Evolutionary conservation across 1,140 invertebrate species (phyloP), one percentile per base, ranked within the genome.

Genomic region (Myzus persicae): DNA sequence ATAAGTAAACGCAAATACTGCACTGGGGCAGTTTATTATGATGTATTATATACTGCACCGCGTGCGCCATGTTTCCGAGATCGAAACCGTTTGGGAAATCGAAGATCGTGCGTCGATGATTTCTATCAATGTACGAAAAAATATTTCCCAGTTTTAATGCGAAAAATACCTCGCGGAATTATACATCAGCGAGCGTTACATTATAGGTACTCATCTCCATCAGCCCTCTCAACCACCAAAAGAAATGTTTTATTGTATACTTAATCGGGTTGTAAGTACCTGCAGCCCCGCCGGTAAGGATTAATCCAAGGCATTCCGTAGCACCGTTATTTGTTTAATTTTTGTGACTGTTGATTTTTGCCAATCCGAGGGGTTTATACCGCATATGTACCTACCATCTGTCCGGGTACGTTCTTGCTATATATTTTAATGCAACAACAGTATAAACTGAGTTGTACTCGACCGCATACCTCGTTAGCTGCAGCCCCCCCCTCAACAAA

Each of bases 121-220:
- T 76, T 76, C n/a, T 76, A 76, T 76, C 59, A 76, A 76, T 76
- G 36, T 76, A n/a, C 59, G n/a, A 76, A 76, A 76, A 18, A 76
- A 76, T n/a, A 76, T n/a, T 36, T 76, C 5, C 31, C 31, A 36
- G 14, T 76, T 38, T 24, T 82, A 82, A 82, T 82, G 22, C 84
- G 9, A 85, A 31, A 36, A 88, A 88, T 48, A 48, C 44, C n/a
- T 46, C 44, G 9, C 85, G 31, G 59, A n/a, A n/a, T 76, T 76
- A 76, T 76, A 76, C 59, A 76, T 76, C 59, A n/a, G 31, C n/a
- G 59, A 31, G 31, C 31, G 14, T 76, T 11, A 6, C 59, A 31
- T 59, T 20, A 48, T 20, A 51, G 48, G 48, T 51, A n/a, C 31
- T 18, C 11, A 18, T 44, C 14, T 9, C 18, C 59, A n/a, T 42